Evolutionary conservation across 2,113 vertebrate species (phyloP).

Genomic region (Tonatia bakeri): DNA sequence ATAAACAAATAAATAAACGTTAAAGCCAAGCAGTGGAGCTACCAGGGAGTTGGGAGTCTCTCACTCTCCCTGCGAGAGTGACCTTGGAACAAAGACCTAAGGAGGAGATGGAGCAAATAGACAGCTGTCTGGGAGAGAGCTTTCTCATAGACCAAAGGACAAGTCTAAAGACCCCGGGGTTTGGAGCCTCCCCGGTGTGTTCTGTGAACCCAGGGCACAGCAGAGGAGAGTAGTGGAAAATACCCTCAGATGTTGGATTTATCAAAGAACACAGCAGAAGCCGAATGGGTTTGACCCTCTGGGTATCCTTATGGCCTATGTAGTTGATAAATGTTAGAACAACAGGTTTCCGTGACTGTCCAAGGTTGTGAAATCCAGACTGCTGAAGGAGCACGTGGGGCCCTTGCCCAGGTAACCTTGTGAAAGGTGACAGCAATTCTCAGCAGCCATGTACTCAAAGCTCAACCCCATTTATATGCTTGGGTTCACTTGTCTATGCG

Average conservation of each 20-base stretch:
- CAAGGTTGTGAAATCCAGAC: background rate
- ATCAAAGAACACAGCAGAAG: background rate
- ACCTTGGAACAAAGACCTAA: background rate
- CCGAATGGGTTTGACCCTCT: background rate
- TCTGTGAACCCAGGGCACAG: background rate
- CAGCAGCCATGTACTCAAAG: background rate
- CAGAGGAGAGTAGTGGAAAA: background rate
- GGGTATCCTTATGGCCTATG: background rate
- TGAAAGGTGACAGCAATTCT: background rate
- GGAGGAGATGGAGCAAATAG: too few relatives aligned
- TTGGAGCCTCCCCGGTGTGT: background rate
- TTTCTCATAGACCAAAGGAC: background rate
- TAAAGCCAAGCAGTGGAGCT: background rate
- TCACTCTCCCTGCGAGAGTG: background rate
- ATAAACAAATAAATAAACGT: background rate
- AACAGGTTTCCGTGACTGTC: background rate
- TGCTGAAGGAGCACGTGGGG: background rate
- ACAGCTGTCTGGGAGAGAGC: background rate
- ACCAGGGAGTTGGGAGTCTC: background rate
- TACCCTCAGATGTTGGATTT: constrained; percentile 19
- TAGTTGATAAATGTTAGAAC: background rate
- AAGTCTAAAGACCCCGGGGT: background rate
- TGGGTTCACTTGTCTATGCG: background rate
- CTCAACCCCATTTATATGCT: background rate
- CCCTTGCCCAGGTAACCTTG: background rate